Evolutionary conservation across 2,797 vertebrate species (phyloP).

Genomic region (Notamacropus eugenii): DNA sequence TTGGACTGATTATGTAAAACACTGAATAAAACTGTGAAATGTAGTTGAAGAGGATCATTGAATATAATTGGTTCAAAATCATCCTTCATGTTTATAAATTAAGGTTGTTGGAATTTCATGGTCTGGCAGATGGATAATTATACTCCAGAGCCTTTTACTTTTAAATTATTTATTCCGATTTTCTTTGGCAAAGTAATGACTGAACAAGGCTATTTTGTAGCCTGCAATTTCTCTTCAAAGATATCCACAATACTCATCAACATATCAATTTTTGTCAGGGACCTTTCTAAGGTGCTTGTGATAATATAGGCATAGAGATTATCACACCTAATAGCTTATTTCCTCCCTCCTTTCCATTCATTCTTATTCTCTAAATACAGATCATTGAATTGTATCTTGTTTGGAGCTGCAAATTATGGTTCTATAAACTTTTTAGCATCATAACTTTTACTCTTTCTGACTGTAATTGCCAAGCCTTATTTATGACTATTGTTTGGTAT

Average conservation of each 20-base stretch:
- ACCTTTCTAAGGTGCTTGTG: background rate
- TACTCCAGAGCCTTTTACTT: background rate
- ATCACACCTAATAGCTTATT: background rate
- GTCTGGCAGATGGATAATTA: constrained; percentile 41
- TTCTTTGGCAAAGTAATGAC: background rate
- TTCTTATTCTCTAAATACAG: background rate
- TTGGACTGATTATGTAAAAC: constrained; percentile 18
- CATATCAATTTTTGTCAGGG: background rate
- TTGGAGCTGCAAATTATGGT: background rate
- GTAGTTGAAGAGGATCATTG: constrained; percentile 47
- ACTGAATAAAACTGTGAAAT: constrained; percentile 25
- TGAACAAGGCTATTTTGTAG: constrained; percentile 1
- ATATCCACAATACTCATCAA: background rate
- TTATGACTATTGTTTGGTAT: background rate
- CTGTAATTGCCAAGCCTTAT: background rate
- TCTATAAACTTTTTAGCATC: background rate
- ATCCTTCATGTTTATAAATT: constrained; percentile 21
- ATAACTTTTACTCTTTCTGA: background rate
- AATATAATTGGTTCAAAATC: constrained; percentile 51
- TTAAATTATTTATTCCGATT: constrained; percentile 40
- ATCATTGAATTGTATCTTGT: background rate
- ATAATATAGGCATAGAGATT: background rate
- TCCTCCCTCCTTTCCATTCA: background rate
- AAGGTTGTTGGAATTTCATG: constrained; percentile 42
- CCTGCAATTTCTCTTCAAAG: background rate